Evolutionary conservation across 2,113 vertebrate genomes (phyloP).

Genomic region (Sinocyclocheilus anophthalmus): DNA sequence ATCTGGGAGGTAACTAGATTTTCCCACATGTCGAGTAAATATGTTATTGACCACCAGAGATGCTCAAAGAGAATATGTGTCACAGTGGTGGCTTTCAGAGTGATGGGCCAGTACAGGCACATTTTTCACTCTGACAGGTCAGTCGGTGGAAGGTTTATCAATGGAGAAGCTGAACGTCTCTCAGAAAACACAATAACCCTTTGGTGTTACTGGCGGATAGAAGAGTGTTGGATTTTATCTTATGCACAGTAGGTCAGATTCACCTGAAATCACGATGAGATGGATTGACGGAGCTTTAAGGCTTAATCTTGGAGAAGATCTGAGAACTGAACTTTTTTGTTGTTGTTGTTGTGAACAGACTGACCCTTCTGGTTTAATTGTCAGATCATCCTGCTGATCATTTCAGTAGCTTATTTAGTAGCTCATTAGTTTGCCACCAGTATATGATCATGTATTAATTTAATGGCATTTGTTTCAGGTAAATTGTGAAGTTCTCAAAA

Average conservation of each 20-base stretch:
- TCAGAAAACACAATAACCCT: constrained; percentile 4
- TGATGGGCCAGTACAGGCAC: constrained; percentile 15
- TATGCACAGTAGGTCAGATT: no score
- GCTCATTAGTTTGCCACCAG: background rate
- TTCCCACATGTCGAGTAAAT: constrained; percentile 23
- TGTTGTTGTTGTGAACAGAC: no score
- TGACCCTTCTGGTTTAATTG: no score
- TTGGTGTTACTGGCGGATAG: background rate
- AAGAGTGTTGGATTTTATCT: no score
- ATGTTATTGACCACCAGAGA: constrained; percentile 32
- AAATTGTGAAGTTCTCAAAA: background rate
- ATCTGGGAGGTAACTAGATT: constrained; percentile 22
- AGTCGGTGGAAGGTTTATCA: constrained; percentile 20
- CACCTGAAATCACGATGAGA: no score
- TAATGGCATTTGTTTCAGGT: background rate
- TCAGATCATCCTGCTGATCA: background rate
- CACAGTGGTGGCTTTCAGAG: constrained; percentile 21
- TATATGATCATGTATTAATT: background rate
- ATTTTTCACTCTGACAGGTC: constrained; percentile 45
- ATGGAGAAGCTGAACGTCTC: background rate
- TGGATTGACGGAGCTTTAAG: no score
- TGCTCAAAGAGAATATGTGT: constrained; percentile 31
- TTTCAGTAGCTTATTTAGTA: background rate
- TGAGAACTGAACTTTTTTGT: no score
- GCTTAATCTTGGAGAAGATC: no score